Conservation (phyloP, 2,113 vertebrate species). For the Plotosus lineatus region DNA sequence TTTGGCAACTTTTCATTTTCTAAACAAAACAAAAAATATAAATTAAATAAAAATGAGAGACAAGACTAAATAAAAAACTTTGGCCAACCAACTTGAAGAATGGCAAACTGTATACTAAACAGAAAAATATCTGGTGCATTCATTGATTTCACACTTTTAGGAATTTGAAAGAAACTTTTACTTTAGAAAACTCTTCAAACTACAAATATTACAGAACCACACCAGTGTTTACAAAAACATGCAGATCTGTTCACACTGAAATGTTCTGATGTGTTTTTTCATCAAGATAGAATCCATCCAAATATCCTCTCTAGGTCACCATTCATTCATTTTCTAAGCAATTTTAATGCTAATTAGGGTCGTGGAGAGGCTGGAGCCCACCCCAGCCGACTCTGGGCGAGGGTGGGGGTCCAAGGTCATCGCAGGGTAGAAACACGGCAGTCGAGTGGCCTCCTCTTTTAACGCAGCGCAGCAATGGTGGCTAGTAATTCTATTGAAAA, state of each 20-base stretch:
- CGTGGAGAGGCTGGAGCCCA: too few species aligned
- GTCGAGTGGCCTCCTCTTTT: too few species aligned
- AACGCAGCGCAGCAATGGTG: too few species aligned
- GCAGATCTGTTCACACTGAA: not conserved
- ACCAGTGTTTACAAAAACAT: too few species aligned
- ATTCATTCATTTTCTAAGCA: too few species aligned
- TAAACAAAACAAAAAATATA: conserved; percentile 30
- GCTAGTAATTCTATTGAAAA: too few species aligned
- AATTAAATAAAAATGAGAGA: not conserved
- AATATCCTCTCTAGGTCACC: not conserved
- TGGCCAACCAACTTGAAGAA: not conserved
- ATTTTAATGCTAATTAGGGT: too few species aligned
- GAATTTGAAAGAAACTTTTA: not conserved
- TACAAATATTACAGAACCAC: too few species aligned
- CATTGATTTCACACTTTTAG: not conserved
- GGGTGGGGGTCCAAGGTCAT: too few species aligned
- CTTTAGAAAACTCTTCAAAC: not conserved
- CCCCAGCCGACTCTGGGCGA: too few species aligned
- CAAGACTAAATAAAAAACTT: not conserved
- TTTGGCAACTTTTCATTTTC: conserved; percentile 59
- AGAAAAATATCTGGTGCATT: not conserved
- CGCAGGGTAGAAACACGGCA: too few species aligned
- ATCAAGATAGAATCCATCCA: not conserved
- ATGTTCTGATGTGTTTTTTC: not conserved
- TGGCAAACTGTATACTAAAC: not conserved